Percentiles rank a stretch among this genome's conserved stretches.
Conservation (phyloP, 2,888 invertebrate genomes). For the Itoplectis maculator region DNA sequence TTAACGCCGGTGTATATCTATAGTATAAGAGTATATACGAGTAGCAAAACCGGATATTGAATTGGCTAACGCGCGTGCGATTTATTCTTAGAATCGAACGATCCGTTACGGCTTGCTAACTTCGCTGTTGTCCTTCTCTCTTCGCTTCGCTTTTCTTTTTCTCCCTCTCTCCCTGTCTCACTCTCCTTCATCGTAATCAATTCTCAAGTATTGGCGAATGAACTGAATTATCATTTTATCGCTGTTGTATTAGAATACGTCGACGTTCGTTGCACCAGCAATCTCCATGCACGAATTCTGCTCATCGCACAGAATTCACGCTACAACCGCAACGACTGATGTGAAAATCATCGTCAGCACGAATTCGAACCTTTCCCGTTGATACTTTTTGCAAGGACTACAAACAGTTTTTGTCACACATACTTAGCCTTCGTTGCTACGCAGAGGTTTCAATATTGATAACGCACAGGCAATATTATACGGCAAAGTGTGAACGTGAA, state of each 20-base stretch:
- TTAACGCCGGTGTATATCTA: conserved; percentile 9
- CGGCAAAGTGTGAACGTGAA: background rate
- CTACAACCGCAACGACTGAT: background rate
- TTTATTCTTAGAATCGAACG: conserved; percentile 64
- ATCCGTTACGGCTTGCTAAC: conserved; percentile 65
- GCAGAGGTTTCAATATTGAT: conserved; percentile 12
- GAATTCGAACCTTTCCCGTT: background rate
- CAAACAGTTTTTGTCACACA: background rate
- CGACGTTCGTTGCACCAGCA: conserved; percentile 4
- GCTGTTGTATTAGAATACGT: conserved; percentile 29
- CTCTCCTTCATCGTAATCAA: conserved; percentile 16
- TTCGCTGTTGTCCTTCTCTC: conserved; percentile 16
- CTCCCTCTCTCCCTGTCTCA: conserved; percentile 19
- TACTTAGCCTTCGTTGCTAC: background rate
- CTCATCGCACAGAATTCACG: background rate
- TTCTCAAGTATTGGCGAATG: conserved; percentile 15
- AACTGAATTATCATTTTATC: conserved; percentile 40
- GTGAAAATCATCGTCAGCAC: background rate
- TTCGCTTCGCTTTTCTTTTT: conserved; percentile 6
- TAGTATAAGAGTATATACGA: background rate
- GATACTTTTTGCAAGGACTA: background rate
- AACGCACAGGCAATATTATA: background rate
- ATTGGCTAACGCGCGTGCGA: conserved; percentile 52
- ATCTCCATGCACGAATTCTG: background rate
- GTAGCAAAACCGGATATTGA: conserved; percentile 62